A percentile compares a stretch with the other conserved stretches of the same genome.
Evolutionary conservation across 2,113 vertebrate genomes (phyloP).

Genomic region (Tachycineta bicolor): DNA sequence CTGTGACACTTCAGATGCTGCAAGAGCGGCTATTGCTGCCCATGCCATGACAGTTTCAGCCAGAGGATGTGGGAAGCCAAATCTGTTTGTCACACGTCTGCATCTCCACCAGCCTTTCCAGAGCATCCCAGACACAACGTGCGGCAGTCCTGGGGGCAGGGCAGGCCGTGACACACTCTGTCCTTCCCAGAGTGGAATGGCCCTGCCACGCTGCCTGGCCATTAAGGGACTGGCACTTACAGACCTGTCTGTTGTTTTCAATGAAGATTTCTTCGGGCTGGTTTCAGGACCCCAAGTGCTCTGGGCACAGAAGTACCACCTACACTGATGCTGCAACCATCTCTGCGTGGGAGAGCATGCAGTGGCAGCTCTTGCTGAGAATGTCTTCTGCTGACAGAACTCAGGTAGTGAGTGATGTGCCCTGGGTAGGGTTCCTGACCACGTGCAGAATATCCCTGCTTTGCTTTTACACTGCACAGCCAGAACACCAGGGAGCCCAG

Average conservation of each 20-base stretch:
- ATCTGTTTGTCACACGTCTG: not conserved
- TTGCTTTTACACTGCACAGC: not conserved
- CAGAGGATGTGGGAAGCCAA: not conserved
- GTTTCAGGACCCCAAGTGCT: not conserved
- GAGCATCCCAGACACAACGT: not conserved
- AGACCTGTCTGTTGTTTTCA: not conserved
- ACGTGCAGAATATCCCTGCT: not conserved
- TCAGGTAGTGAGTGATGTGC: not conserved
- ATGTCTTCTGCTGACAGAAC: not conserved
- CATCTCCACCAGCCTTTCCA: not conserved
- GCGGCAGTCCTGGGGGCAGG: not conserved
- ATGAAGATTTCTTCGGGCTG: not conserved
- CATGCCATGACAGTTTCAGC: not conserved
- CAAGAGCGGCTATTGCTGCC: rapidly evolving
- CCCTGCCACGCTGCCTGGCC: not conserved
- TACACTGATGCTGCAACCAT: not conserved
- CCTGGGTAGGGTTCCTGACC: not conserved
- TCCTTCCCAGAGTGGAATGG: not conserved
- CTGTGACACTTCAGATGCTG: not conserved
- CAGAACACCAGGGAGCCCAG: not conserved
- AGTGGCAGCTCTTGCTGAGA: not conserved
- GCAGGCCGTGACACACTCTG: not conserved
- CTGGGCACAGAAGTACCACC: not conserved
- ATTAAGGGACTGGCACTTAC: not conserved
- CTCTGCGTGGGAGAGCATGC: not conserved